Evolutionary conservation across 2,888 invertebrate species (phyloP), one percentile per base, ranked within the genome.

Genomic region (Chalcis sispes): DNA sequence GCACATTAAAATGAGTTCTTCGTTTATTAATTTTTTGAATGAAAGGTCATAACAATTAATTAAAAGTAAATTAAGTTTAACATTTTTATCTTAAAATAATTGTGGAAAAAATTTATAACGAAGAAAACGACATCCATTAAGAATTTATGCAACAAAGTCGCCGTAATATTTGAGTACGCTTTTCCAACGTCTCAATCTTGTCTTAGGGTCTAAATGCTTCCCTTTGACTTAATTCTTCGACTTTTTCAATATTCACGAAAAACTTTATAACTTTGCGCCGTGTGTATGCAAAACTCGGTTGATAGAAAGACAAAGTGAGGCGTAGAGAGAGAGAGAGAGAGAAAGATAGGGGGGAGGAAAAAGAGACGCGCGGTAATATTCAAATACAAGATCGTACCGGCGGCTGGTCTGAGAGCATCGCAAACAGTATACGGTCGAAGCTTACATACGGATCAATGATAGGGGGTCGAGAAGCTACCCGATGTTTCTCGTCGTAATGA

Each of bases 391-490:
- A 73, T n/a, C 74, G 75, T 75, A 56, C 58, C 61, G 62, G 48
- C 67, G 75, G 79, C 20, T 77, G 75, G 64, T 79, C 85, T 77
- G 80, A 85, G 85, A 81, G 85, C 79, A 84, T 65, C 72, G 81
- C 81, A 85, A 85, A 85, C 81, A 72, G 20, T 52, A 3, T 54
- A 18, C 27, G 54, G 42, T 25, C 52, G 50, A 4, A 84, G 70
- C 67, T 48, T 81, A 67, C 77, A 79, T 66, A 76, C 79, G 81
- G 79, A 81, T 82, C 82, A 80, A 80, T 82, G 80, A 78, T 77
- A 73, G 79, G 80, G 72, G 65, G 29, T 3, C 32, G 42, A 27
- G 52, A 50, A 32, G 29, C 50, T 18, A 54, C 46, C 69, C 4
- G 27, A 18, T 27, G 18, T 40, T 7, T 29, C 4, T 36, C 27